Percentiles rank a stretch among this genome's conserved stretches.
Evolutionary conservation across 2,888 invertebrate species (phyloP).

Genomic region (Spisula solida): DNA sequence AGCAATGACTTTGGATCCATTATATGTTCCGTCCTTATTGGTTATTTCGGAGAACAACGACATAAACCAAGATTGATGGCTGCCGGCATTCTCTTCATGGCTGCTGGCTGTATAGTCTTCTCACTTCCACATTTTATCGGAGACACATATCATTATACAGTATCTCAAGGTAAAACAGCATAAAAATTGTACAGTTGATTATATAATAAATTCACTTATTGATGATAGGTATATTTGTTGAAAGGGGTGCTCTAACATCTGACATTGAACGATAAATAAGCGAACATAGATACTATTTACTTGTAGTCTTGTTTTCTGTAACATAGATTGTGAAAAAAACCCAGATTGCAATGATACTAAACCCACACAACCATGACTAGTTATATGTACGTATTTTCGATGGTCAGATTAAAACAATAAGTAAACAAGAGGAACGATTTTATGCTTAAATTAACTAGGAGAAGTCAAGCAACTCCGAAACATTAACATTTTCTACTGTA

Average conservation of each 20-base stretch:
- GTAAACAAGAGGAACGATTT: not conserved
- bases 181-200: not conserved
- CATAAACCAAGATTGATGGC: constrained; percentile 76
- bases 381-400: not conserved
- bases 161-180: constrained; percentile 70
- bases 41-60: constrained; percentile 74
- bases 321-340: too few species aligned
- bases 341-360: not conserved
- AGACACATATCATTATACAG: constrained; percentile 71
- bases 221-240: not conserved
- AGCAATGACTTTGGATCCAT: constrained; percentile 76
- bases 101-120: constrained; percentile 75
- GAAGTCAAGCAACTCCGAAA: not conserved
- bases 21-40: constrained; percentile 66
- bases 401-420: not conserved
- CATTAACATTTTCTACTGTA: too few species aligned
- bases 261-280: too few species aligned
- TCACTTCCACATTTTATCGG: constrained; percentile 76
- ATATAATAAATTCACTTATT: not conserved
- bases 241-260: too few species aligned
- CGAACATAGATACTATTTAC: too few species aligned
- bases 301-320: too few species aligned
- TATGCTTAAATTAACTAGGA: not conserved
- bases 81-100: constrained; percentile 72
- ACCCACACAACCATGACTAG: not conserved